Conservation (phyloP, 2,888 invertebrate genomes). For the Syrphus vitripennis region DNA sequence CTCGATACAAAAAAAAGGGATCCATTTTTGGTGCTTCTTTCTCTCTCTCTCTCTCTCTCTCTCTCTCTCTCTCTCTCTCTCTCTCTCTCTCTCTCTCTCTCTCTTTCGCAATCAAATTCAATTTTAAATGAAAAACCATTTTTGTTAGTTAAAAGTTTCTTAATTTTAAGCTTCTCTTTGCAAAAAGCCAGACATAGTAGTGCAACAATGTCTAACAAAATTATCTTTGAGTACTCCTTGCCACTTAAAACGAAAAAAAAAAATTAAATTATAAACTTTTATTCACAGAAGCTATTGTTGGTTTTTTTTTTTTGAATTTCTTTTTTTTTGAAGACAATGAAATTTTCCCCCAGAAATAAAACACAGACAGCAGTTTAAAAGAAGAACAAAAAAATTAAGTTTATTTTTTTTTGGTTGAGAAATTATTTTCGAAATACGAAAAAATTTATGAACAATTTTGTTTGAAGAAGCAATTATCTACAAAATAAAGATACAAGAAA, state of each 20-base stretch:
- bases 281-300: background rate
- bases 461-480: slow-evolving; percentile 3
- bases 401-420: background rate
- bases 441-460: background rate
- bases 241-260: slow-evolving; percentile 6
- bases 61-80: background rate
- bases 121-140: slow-evolving; percentile 11
- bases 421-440: background rate
- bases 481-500: background rate
- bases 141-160: background rate
- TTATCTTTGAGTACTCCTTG: slow-evolving; percentile 32
- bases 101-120: background rate
- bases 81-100: background rate
- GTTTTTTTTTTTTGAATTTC: no score
- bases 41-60: background rate
- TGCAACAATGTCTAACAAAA: slow-evolving; percentile 26
- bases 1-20: background rate
- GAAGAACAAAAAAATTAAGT: background rate
- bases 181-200: background rate
- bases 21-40: no score
- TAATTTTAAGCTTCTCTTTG: background rate
- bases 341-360: background rate
- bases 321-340: background rate
- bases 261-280: slow-evolving; percentile 8
- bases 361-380: background rate